Conservation (phyloP, 2,888 invertebrate species). For the Pasiphila rectangulata region DNA sequence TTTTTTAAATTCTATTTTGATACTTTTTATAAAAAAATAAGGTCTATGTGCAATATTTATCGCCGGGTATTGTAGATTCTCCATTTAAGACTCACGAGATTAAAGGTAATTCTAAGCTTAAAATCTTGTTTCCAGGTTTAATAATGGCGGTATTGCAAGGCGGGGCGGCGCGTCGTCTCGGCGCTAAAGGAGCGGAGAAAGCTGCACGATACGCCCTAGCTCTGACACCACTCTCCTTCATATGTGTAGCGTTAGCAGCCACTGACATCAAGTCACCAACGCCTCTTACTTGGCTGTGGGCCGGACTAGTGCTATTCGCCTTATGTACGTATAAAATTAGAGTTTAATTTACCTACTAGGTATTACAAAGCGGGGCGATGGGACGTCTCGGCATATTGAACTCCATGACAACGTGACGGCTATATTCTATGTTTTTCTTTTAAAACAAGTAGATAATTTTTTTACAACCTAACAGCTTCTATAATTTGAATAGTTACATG, state of each 20-base stretch:
- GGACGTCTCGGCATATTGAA: too few species aligned
- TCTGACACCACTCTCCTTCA: constrained; percentile 92
- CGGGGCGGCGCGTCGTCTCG: constrained; percentile 90
- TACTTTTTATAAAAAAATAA: too few species aligned
- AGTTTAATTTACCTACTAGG: too few species aligned
- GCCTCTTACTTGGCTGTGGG: constrained; percentile 83
- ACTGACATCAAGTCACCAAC: constrained; percentile 55
- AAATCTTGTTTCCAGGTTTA: constrained; percentile 67
- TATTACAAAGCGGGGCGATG: too few species aligned
- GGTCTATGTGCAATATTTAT: too few species aligned
- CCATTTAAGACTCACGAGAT: not conserved
- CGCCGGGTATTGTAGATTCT: too few species aligned
- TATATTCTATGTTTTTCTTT: too few species aligned
- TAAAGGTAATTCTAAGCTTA: not conserved
- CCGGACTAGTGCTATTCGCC: constrained; percentile 93
- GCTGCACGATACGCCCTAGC: constrained; percentile 89
- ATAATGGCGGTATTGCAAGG: constrained; percentile 96
- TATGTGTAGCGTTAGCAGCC: constrained; percentile 89
- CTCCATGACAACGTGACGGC: too few species aligned
- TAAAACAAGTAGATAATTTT: too few species aligned
- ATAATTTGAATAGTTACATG: too few species aligned
- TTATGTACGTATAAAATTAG: constrained; percentile 85
- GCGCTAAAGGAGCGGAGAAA: constrained; percentile 84
- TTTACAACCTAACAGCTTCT: too few species aligned
- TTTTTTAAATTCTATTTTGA: too few species aligned